These are phyloP conservation scores for Trachymyrmex cornetzi DNA, from an alignment of 1,140 invertebrate genomes.

Conservation along the genomic window DNA sequence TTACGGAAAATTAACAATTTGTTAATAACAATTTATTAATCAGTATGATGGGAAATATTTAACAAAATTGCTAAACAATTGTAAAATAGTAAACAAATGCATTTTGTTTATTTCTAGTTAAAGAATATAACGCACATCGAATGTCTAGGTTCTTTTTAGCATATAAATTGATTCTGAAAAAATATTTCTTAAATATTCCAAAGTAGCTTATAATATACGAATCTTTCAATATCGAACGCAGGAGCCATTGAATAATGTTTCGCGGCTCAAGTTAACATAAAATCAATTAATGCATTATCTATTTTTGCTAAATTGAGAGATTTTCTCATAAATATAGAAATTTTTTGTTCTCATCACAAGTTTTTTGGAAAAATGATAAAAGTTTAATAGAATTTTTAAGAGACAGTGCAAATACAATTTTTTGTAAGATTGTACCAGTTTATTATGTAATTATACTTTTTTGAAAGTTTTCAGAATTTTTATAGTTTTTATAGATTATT, in stretches of 20 bases:
- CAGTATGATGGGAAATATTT: no score
- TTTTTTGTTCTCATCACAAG: background rate
- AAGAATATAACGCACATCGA: no score
- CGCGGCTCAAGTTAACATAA: background rate
- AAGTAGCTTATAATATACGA: no score
- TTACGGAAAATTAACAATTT: no score
- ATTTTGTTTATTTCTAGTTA: no score
- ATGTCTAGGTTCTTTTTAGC: no score
- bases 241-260: conserved; percentile 9
- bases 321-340: background rate
- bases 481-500: background rate
- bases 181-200: no score
- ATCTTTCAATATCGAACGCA: no score
- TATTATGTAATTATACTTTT: background rate
- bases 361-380: background rate
- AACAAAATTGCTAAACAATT: no score
- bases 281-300: conserved; percentile 25
- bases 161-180: no score
- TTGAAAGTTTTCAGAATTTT: background rate
- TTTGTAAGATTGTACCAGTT: background rate
- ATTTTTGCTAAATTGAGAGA: background rate
- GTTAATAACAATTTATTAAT: no score
- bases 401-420: background rate
- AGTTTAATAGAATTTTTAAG: background rate
- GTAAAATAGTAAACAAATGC: no score